Evolutionary conservation across 2,888 invertebrate genomes (phyloP).

Genomic region (Orthosia incerta): DNA sequence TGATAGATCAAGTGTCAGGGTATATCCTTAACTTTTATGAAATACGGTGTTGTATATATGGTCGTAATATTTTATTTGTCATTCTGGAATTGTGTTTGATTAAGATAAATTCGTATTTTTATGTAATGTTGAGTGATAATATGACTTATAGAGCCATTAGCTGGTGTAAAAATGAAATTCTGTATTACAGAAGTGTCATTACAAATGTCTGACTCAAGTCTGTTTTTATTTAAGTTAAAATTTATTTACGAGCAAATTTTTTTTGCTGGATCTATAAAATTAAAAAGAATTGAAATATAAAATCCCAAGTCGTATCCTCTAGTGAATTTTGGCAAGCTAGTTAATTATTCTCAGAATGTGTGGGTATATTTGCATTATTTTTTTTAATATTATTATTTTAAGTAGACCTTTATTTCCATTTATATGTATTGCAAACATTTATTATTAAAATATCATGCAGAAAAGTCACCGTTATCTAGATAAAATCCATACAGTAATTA

Average conservation of each 20-base stretch:
- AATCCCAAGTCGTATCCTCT: neutral
- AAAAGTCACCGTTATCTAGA: neutral
- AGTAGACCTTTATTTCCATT: too few relatives aligned
- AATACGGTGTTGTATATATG: constrained; percentile 46
- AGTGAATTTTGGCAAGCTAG: constrained; percentile 2
- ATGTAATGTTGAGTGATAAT: constrained; percentile 15
- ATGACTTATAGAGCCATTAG: neutral
- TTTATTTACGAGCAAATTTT: neutral
- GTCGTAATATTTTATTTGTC: constrained; percentile 54
- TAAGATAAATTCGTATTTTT: constrained; percentile 41
- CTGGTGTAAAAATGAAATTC: neutral
- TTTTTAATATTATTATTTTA: too few relatives aligned
- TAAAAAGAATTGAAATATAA: constrained; percentile 10
- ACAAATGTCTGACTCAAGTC: neutral
- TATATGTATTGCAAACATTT: too few relatives aligned
- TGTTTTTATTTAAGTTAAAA: neutral
- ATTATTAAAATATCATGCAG: too few relatives aligned
- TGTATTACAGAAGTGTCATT: neutral
- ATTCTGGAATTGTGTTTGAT: constrained; percentile 41
- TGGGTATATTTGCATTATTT: neutral
- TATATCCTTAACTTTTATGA: constrained; percentile 54
- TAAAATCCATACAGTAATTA: constrained; percentile 33
- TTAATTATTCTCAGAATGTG: constrained; percentile 3
- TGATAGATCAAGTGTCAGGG: constrained; percentile 58
- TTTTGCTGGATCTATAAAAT: neutral